Conservation (phyloP, 2,113 vertebrate genomes). For the Sceloporus tristichus region DNA sequence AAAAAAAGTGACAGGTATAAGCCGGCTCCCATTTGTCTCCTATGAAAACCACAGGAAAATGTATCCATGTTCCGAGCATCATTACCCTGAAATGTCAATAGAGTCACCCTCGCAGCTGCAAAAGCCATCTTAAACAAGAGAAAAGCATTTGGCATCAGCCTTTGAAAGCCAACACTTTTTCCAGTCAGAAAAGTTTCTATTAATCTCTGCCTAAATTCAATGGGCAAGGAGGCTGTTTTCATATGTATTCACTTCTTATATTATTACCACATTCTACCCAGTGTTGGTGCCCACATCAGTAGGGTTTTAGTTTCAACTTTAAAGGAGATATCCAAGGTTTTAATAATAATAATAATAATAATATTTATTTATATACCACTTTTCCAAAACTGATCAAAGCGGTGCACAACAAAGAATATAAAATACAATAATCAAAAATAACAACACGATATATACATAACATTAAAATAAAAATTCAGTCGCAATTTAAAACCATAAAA, state of each 20-base stretch:
- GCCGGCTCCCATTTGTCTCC: slow-evolving; percentile 28
- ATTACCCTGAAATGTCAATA: slow-evolving; percentile 50
- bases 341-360: too few species aligned
- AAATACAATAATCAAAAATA: too few species aligned
- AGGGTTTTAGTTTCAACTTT: too few species aligned
- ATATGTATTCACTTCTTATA: background rate
- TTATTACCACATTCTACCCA: slow-evolving; percentile 29
- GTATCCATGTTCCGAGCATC: slow-evolving; percentile 35
- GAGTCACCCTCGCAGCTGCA: slow-evolving; percentile 30
- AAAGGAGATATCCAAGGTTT: too few species aligned
- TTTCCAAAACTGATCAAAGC: too few species aligned
- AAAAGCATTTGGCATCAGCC: slow-evolving; percentile 41
- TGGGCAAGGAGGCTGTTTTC: background rate
- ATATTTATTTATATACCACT: too few species aligned
- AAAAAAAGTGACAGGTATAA: slow-evolving; percentile 25
- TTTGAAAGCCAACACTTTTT: slow-evolving; percentile 33
- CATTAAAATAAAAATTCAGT: too few species aligned
- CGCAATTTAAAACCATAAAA: too few species aligned
- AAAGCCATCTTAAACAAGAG: slow-evolving; percentile 48
- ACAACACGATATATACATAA: too few species aligned
- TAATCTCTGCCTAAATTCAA: background rate
- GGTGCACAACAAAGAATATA: too few species aligned
- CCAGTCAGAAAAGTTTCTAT: slow-evolving; percentile 7
- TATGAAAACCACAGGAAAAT: slow-evolving; percentile 36
- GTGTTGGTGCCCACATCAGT: background rate